phyloP scores from a whole-genome alignment of 2,797 vertebrate species.

The Melanogrammus aeglefinus region DNA sequence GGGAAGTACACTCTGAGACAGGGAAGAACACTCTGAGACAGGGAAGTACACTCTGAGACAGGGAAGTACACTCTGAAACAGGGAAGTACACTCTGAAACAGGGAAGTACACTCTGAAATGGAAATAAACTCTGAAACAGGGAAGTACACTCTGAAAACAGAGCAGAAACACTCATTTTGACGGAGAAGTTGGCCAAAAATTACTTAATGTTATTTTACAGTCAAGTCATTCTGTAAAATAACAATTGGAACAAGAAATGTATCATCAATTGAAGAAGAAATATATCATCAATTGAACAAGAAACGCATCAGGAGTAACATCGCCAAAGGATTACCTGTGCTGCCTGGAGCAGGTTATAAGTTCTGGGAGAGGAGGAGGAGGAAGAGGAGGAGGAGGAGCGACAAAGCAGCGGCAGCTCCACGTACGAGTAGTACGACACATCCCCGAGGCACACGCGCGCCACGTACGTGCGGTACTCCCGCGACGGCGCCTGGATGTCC shows the following conservation, averaged over 20 bases:
- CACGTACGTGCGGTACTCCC: slow-evolving; percentile 90
- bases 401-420: slow-evolving; percentile 89
- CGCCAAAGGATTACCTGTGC: slow-evolving; percentile 70
- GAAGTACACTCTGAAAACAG: too few species aligned
- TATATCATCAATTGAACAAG: neutral
- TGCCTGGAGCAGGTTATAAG: slow-evolving; percentile 86
- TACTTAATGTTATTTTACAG: too few species aligned
- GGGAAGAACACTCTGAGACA: too few species aligned
- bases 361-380: slow-evolving; percentile 44
- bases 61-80: too few species aligned
- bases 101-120: too few species aligned
- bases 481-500: slow-evolving; percentile 84
- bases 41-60: too few species aligned
- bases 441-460: slow-evolving; percentile 90
- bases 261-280: too few species aligned
- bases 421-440: slow-evolving; percentile 92
- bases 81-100: too few species aligned
- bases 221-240: neutral
- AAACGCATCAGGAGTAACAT: neutral
- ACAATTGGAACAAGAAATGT: neutral
- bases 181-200: too few species aligned
- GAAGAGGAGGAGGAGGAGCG: slow-evolving; percentile 44
- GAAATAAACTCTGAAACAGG: too few species aligned
- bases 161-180: too few species aligned
- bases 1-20: too few species aligned